Evolutionary conservation across 2,888 invertebrate genomes (phyloP).

Genomic region (Philopedon plagiatum): DNA sequence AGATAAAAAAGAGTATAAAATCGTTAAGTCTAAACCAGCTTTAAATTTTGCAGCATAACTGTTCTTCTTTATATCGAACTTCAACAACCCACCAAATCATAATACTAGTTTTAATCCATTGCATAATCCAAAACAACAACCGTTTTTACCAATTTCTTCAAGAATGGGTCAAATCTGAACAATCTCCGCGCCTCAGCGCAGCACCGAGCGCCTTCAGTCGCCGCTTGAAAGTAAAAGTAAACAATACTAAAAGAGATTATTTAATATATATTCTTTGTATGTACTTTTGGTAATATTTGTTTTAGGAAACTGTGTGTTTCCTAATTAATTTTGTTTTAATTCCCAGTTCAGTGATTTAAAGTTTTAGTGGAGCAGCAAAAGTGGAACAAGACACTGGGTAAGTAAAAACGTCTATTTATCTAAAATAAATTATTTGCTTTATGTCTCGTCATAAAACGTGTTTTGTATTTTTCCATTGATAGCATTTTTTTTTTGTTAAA

Average conservation of each 20-base stretch:
- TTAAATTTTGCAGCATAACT: too few relatives aligned
- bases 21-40: too few relatives aligned
- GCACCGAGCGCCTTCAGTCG: conserved; percentile 27
- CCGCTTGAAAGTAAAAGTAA: conserved; percentile 46
- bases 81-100: not conserved
- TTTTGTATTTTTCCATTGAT: too few relatives aligned
- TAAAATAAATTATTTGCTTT: too few relatives aligned
- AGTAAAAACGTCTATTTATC: too few relatives aligned
- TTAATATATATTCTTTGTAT: not conserved
- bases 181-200: conserved; percentile 28
- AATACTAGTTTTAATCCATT: conserved; percentile 19
- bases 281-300: not conserved
- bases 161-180: conserved; percentile 36
- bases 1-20: too few relatives aligned
- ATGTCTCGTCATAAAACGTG: too few relatives aligned
- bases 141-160: conserved; percentile 38
- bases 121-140: conserved; percentile 33
- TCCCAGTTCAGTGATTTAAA: not conserved
- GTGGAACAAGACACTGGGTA: too few relatives aligned
- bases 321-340: not conserved
- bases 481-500: too few relatives aligned
- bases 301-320: not conserved
- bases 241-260: not conserved
- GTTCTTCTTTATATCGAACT: conserved; percentile 3
- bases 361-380: not conserved